Evolutionary conservation across 2,113 vertebrate genomes (phyloP), one percentile per base, ranked within the genome.

Genomic region (Paratilapia polleni): DNA sequence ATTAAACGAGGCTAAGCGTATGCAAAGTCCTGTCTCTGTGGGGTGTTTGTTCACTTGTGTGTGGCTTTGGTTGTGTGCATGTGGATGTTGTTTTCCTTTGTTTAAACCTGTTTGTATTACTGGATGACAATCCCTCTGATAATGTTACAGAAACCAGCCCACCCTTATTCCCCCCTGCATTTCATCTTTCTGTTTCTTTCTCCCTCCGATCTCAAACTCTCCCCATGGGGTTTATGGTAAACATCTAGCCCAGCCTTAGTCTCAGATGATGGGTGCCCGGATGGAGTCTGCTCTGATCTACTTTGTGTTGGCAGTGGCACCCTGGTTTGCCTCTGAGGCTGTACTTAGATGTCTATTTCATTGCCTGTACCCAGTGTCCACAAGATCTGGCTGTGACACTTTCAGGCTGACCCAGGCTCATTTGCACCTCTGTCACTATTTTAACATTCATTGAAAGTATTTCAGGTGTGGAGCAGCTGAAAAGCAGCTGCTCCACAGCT

Each of bases 121-220:
- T 52, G 61, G 82, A 80, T 86, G 80, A 94, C 93, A 92, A 85
- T 92, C 92, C 90, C 91, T 90, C 78, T 90, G 92, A 94, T 92
- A 83, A 87, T 93, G 92, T 94, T 89, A 87, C 73, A 47, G 74
- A 77, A 84, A 34, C 81, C 66, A 85, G 63, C 28, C 58, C 61
- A 20, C 62, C 68, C 61, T 12, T 8, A 70, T 17, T 9, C 20
- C 58, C 31, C 26, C 20, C 52, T 52, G 5, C 59, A 63, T 86
- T 84, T 78, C 82, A 82, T 80, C 80, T 56, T 54, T 54, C 57
- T 68, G 22, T 87, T 78, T 86, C 62, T 76, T 62, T 80, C 84
- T 78, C 81, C 52, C 61, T 78, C 77, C 84, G 85, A 90, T 93
- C 88, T 91, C 79, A 64, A 80, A 77, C 78, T n/a, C 84, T 90